These are phyloP conservation scores for Caranx melampygus DNA, from an alignment of 2,113 vertebrate species.

Conservation along the genomic window DNA sequence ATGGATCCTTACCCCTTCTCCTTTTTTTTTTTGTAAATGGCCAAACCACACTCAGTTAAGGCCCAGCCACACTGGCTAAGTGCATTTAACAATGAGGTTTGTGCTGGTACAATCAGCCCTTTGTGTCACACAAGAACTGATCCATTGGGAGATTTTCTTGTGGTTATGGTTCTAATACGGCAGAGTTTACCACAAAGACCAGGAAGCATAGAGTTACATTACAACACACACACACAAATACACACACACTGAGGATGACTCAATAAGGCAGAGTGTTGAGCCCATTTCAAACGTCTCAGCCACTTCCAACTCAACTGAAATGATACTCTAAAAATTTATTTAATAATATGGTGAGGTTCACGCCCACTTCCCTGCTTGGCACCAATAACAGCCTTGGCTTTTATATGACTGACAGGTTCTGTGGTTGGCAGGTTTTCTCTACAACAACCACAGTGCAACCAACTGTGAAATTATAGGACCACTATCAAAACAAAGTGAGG, in stretches of 20 bases:
- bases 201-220: slow-evolving; percentile 53
- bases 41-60: slow-evolving; percentile 65
- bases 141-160: slow-evolving; percentile 77
- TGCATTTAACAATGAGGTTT: slow-evolving; percentile 76
- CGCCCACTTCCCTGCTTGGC: slow-evolving; percentile 50
- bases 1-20: slow-evolving; percentile 28
- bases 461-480: slow-evolving; percentile 61
- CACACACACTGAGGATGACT: slow-evolving; percentile 41
- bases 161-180: slow-evolving; percentile 76
- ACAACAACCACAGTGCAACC: slow-evolving; percentile 54
- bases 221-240: slow-evolving; percentile 44
- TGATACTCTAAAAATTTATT: slow-evolving; percentile 38
- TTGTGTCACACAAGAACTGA: slow-evolving; percentile 74
- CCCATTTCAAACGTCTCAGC: slow-evolving; percentile 55
- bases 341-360: slow-evolving; percentile 46
- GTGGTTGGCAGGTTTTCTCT: slow-evolving; percentile 62
- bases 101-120: slow-evolving; percentile 71
- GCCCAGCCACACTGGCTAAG: slow-evolving; percentile 54
- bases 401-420: slow-evolving; percentile 64
- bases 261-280: slow-evolving; percentile 36
- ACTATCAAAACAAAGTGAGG: slow-evolving; percentile 61
- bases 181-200: slow-evolving; percentile 73
- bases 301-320: slow-evolving; percentile 48
- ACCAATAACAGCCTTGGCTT: slow-evolving; percentile 50
- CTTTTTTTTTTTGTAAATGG: slow-evolving; percentile 30